These are phyloP conservation scores for Macropis europaea DNA, from an alignment of 2,888 invertebrate genomes.

Conservation along the genomic window DNA sequence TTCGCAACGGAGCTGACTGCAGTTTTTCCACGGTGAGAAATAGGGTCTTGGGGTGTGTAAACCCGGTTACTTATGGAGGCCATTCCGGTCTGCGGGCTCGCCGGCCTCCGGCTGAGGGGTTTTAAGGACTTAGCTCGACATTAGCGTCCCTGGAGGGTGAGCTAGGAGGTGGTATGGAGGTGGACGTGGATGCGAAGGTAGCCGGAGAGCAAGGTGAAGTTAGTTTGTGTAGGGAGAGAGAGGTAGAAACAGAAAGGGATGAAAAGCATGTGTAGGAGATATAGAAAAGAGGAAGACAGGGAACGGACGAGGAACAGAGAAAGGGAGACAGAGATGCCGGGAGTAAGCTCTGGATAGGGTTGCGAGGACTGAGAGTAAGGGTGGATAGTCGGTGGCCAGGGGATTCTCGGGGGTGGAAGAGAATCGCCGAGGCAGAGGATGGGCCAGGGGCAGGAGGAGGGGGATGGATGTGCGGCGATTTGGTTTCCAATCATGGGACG, in stretches of 20 bases:
- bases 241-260: constrained; percentile 26
- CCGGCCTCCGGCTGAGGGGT: constrained; percentile 74
- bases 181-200: constrained; percentile 57
- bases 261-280: constrained; percentile 25
- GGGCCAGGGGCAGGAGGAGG: constrained; percentile 59
- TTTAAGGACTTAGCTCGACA: constrained; percentile 79
- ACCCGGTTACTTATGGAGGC: constrained; percentile 79
- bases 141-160: constrained; percentile 75
- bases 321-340: constrained; percentile 48
- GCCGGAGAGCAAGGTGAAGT: constrained; percentile 53
- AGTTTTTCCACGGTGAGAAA: constrained; percentile 78
- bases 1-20: constrained; percentile 68
- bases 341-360: constrained; percentile 70
- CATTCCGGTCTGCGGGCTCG: constrained; percentile 77
- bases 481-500: constrained; percentile 80
- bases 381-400: constrained; percentile 63
- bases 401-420: constrained; percentile 53
- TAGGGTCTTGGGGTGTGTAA: constrained; percentile 78
- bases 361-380: constrained; percentile 71
- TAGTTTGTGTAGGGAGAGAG: constrained; percentile 24
- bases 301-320: constrained; percentile 20
- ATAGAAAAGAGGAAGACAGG: constrained; percentile 11
- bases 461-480: constrained; percentile 80
- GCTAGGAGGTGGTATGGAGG: constrained; percentile 54
- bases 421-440: constrained; percentile 49